phyloP scores from a whole-genome alignment of 2,888 invertebrate species.

The Epinotia bilunana region DNA sequence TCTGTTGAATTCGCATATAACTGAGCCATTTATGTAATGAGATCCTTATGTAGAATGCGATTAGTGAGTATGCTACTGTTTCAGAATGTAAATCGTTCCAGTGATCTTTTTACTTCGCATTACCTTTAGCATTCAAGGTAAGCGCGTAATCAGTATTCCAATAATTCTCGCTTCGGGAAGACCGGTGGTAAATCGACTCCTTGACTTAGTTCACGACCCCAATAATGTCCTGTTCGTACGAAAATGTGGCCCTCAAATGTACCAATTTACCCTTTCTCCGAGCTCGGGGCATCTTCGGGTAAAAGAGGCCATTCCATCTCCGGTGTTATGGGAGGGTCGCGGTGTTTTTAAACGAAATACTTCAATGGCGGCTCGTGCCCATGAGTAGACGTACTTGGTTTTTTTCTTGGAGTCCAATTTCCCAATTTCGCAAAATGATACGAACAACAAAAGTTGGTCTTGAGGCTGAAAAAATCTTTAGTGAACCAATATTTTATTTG shows the following conservation, averaged over 20 bases:
- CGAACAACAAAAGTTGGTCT: conserved; percentile 2
- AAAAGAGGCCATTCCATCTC: conserved; percentile 66
- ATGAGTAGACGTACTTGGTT: conserved; percentile 4
- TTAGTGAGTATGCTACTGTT: neutral
- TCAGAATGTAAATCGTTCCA: conserved; percentile 27
- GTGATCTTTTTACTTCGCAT: conserved; percentile 25
- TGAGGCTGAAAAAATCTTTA: neutral
- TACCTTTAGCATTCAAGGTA: conserved; percentile 42
- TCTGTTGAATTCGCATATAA: too few species aligned
- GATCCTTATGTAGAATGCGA: neutral
- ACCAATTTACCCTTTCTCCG: conserved; percentile 68
- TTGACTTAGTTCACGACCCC: conserved; percentile 61
- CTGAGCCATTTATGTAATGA: neutral
- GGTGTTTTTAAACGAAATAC: conserved; percentile 69
- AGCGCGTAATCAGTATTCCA: conserved; percentile 56
- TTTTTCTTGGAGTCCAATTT: conserved; percentile 38
- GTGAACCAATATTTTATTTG: neutral
- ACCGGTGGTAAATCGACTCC: conserved; percentile 57
- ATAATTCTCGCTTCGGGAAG: conserved; percentile 48
- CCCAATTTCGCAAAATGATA: conserved; percentile 38
- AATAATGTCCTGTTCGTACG: conserved; percentile 66
- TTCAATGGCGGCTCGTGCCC: conserved; percentile 51
- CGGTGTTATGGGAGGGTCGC: conserved; percentile 59
- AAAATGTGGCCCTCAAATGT: conserved; percentile 66
- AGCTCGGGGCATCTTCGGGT: conserved; percentile 56